These are phyloP conservation scores for Ifrita kowaldi DNA, from an alignment of 2,113 vertebrate genomes.

Conservation along the genomic window DNA sequence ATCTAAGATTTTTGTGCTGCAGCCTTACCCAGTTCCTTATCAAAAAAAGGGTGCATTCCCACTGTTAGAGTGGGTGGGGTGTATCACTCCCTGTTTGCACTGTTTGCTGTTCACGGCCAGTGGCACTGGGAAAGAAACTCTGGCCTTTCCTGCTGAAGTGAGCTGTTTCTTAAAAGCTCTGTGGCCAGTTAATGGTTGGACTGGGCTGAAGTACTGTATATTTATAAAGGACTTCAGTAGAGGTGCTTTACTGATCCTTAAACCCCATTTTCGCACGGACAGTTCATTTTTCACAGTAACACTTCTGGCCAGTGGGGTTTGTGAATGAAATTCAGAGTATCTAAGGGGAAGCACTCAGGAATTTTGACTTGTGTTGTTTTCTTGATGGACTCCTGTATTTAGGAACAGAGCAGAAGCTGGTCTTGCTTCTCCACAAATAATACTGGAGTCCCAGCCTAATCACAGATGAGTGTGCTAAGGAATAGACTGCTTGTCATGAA, in stretches of 20 bases:
- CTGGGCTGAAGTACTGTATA: constrained; percentile 8
- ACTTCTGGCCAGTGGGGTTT: neutral
- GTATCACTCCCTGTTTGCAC: neutral
- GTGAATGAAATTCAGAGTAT: neutral
- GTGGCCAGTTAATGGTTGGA: neutral
- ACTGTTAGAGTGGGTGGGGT: neutral
- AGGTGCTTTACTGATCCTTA: neutral
- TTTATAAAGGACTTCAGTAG: constrained; percentile 15
- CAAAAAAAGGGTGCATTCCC: neutral
- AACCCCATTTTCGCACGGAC: neutral
- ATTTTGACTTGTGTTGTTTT: neutral
- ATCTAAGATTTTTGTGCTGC: neutral
- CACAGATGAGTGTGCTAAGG: neutral
- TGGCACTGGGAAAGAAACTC: neutral
- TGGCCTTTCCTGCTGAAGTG: neutral
- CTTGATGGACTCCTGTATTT: neutral
- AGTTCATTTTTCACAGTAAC: neutral
- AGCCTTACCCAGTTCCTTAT: neutral
- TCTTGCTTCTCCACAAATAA: neutral
- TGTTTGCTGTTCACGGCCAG: neutral
- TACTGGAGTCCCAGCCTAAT: neutral
- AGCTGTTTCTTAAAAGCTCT: neutral
- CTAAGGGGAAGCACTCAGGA: neutral
- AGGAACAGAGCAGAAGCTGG: neutral
- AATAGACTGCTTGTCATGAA: neutral